phyloP scores from a whole-genome alignment of 2,888 invertebrate genomes.

The Agrypnus murinus region DNA sequence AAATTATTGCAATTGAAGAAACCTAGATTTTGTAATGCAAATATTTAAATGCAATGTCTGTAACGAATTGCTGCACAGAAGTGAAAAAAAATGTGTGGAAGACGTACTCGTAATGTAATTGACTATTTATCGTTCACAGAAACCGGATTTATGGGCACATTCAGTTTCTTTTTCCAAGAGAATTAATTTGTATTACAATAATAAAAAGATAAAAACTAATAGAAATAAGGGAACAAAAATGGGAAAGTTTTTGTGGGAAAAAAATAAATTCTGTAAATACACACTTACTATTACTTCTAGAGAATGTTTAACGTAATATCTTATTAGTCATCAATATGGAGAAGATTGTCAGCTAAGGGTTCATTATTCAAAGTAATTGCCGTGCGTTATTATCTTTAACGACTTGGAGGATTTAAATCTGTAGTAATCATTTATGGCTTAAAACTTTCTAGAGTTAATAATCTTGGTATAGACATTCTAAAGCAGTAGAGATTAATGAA shows the following conservation, averaged over 20 bases:
- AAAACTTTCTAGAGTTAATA: background rate
- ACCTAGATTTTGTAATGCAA: background rate
- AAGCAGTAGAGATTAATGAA: too few species aligned
- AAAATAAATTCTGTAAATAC: too few species aligned
- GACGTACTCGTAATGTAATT: slow-evolving; percentile 4
- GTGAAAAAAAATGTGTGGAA: background rate
- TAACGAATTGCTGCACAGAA: slow-evolving; percentile 1
- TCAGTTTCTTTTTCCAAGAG: too few species aligned
- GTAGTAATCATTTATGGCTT: background rate
- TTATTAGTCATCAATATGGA: background rate
- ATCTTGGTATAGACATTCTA: too few species aligned
- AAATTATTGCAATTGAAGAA: background rate
- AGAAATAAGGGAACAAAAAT: too few species aligned
- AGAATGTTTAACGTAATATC: too few species aligned
- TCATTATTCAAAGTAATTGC: background rate
- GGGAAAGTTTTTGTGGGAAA: too few species aligned
- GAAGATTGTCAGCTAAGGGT: background rate
- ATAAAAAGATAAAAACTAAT: too few species aligned
- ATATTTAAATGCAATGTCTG: slow-evolving; percentile 10
- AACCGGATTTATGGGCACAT: background rate
- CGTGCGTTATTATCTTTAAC: slow-evolving; percentile 8
- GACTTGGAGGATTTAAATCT: background rate
- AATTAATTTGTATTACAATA: too few species aligned
- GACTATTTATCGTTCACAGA: slow-evolving; percentile 2
- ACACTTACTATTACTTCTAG: too few species aligned